Base-by-base conservation (phyloP, 2,113 vertebrate species). In the Lontra canadensis region DNA sequence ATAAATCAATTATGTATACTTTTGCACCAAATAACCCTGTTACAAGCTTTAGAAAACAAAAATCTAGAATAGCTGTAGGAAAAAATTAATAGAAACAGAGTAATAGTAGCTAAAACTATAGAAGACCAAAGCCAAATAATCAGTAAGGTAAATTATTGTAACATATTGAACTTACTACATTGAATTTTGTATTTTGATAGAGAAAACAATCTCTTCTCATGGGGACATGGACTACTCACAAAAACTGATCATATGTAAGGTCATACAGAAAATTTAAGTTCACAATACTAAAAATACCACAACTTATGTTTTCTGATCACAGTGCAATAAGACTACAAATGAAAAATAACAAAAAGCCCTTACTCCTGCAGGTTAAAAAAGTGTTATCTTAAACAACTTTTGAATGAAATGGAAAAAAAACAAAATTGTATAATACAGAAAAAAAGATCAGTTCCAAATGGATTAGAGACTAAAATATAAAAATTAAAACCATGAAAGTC, bases 41-140 rank as follows among this genome's bases (percentile, higher is more conserved):
- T 18, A 61, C 49, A 96, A 89, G 14, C 14, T 80, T 79, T 79
- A 65, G 76, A 85, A 96, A 90, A 73, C 39, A 89, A 84, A 95
- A 73, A 52, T 85, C 80, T 73, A 63, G 42, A 73, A n/a, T 4
- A 71, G 42, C 79, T 31, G 8, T n/a, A 90, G 14, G 2, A 25
- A 90, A 44, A 94, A 73, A 80, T 71, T 73, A 94, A 90, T 21
- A 69, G 18, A 61, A 84, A 89, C 34, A 93, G 69, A 44, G 42
- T 76, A 76, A 76, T 15, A 93, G 14, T 59, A 84, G 29, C n/a
- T 94, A 59, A 94, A 89, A 20, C 36, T 89, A 89, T 4, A 74
- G 8, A 93, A 88, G 6, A 67, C 47, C 17, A 76, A 88, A 83
- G 59, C 52, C 65, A 93, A 69, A 3, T 39, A 96, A 96, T 67